phyloP scores from a whole-genome alignment of 2,888 invertebrate genomes.

The Tetragonula carbonaria region DNA sequence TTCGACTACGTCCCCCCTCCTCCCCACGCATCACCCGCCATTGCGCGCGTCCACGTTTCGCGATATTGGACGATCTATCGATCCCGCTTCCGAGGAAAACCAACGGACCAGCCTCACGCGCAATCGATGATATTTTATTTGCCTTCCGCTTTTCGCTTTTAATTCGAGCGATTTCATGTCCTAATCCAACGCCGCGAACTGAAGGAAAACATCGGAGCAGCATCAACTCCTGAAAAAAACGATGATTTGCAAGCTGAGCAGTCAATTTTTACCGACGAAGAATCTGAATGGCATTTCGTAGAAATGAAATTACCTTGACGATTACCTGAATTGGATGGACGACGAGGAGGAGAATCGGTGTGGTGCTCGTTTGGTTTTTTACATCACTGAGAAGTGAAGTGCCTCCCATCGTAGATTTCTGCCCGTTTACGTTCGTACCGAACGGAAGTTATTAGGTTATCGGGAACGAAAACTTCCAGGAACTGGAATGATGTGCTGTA shows the following conservation, averaged over 20 bases:
- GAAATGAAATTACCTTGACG: background rate
- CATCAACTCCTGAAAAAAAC: background rate
- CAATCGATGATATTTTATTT: slow-evolving; percentile 45
- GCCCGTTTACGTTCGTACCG: background rate
- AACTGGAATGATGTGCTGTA: background rate
- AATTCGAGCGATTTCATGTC: background rate
- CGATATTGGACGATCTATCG: slow-evolving; percentile 50
- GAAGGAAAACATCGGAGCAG: background rate
- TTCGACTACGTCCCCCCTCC: slow-evolving; percentile 2
- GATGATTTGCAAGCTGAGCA: background rate
- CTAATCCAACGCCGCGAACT: background rate
- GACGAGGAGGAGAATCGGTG: background rate
- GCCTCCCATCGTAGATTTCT: background rate
- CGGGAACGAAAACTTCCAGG: background rate
- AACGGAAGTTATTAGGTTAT: background rate
- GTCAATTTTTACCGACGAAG: background rate
- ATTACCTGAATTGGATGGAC: background rate
- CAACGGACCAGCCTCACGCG: slow-evolving; percentile 32
- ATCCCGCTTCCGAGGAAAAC: slow-evolving; percentile 36
- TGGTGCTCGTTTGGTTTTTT: background rate
- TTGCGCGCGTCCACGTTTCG: slow-evolving; percentile 12
- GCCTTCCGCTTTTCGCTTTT: background rate
- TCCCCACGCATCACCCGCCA: background rate
- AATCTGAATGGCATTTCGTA: background rate
- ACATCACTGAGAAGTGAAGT: background rate